Conservation (phyloP, 2,113 vertebrate species). For the Sinocyclocheilus maitianheensis region DNA sequence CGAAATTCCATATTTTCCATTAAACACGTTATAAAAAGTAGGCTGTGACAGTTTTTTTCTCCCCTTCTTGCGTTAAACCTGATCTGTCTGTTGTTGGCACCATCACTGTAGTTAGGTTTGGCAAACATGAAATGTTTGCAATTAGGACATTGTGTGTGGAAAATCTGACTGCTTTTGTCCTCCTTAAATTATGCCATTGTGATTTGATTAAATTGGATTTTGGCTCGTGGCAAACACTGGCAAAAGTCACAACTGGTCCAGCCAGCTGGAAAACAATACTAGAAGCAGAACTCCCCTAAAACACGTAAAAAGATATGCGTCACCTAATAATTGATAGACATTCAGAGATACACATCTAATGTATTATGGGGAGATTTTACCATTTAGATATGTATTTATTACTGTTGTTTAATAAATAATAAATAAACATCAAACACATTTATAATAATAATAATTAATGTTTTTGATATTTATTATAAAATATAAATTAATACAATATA, state of each 20-base stretch:
- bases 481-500: not conserved
- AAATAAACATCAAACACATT: not conserved
- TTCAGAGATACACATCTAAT: not conserved
- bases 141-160: conserved; percentile 35
- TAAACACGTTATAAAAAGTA: conserved; percentile 22
- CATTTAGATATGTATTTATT: not conserved
- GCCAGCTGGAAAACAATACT: conserved; percentile 52
- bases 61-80: not conserved
- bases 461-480: not conserved
- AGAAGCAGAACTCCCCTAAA: conserved; percentile 26
- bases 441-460: not conserved
- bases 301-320: not conserved
- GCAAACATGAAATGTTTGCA: not conserved
- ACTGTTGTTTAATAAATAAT: no score
- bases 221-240: conserved; percentile 49
- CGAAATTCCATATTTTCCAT: not conserved
- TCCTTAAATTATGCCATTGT: conserved; percentile 29
- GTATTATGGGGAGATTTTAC: not conserved
- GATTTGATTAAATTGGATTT: conserved; percentile 47
- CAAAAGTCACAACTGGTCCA: conserved; percentile 17
- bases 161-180: conserved; percentile 57
- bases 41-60: not conserved
- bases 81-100: conserved; percentile 5
- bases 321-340: not conserved
- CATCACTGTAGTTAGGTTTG: not conserved